These are phyloP conservation scores for Arion vulgaris DNA, from an alignment of 1,140 invertebrate species.

Conservation along the genomic window DNA sequence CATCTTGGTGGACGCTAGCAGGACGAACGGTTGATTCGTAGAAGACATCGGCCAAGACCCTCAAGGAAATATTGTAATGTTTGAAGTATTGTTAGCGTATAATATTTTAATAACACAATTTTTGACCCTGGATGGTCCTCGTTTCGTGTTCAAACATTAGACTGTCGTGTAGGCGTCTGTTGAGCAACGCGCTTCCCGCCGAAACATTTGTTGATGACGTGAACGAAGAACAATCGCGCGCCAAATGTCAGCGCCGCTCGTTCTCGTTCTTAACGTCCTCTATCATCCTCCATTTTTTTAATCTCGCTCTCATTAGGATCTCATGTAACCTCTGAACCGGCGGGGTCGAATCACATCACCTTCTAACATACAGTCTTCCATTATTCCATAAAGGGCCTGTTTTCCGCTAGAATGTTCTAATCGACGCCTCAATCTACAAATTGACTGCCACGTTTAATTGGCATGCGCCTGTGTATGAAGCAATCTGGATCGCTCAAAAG, in stretches of 20 bases:
- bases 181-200: conserved; percentile 1
- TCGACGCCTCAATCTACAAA: conserved; percentile 32
- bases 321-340: neutral
- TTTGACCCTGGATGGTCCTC: neutral
- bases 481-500: conserved; percentile 18
- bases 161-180: conserved; percentile 17
- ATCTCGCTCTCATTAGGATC: conserved; percentile 16
- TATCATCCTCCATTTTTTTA: neutral
- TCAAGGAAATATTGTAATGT: conserved; percentile 13
- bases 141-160: conserved; percentile 30
- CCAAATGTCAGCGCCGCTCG: conserved; percentile 30
- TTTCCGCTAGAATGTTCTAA: conserved; percentile 19
- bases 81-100: conserved; percentile 20
- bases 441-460: conserved; percentile 36
- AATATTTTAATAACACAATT: conserved; percentile 36
- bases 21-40: neutral
- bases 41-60: neutral
- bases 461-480: conserved; percentile 1
- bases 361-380: conserved; percentile 22
- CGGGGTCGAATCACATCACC: conserved; percentile 2
- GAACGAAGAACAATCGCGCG: conserved; percentile 14
- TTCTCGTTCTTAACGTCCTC: neutral
- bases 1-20: conserved; percentile 5
- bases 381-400: conserved; percentile 27
- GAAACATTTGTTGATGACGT: conserved; percentile 27